Evolutionary conservation across 1,140 invertebrate genomes (phyloP).

Genomic region (Drosophila arizonae): DNA sequence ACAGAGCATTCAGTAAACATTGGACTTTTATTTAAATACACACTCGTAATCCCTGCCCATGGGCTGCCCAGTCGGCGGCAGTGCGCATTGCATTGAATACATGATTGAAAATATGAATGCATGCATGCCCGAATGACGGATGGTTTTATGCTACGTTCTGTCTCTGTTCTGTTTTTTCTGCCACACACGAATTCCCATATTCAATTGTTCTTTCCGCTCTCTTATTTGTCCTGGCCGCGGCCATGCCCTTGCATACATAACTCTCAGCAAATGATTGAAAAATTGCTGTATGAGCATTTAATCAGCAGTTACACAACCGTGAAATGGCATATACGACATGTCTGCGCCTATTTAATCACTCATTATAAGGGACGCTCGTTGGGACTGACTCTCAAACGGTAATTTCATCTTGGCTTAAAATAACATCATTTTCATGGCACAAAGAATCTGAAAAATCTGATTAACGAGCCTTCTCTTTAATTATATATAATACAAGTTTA

Average conservation of each 20-base stretch:
- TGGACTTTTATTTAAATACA: slow-evolving; percentile 70
- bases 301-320: not conserved
- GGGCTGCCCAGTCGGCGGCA: slow-evolving; percentile 5
- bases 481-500: too few species aligned
- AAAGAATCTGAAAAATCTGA: too few species aligned
- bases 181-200: slow-evolving; percentile 66
- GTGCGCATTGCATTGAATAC: slow-evolving; percentile 63
- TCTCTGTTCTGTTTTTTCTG: slow-evolving; percentile 44
- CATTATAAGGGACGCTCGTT: not conserved
- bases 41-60: slow-evolving; percentile 23
- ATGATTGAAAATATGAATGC: slow-evolving; percentile 72
- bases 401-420: too few species aligned
- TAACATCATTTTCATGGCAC: too few species aligned
- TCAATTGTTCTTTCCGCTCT: slow-evolving; percentile 22
- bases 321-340: not conserved
- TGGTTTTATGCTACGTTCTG: slow-evolving; percentile 56
- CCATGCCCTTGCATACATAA: slow-evolving; percentile 69
- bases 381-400: not conserved
- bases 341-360: not conserved
- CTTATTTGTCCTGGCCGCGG: slow-evolving; percentile 62
- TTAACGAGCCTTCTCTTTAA: too few species aligned
- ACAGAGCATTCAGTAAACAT: slow-evolving; percentile 59
- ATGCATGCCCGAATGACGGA: slow-evolving; percentile 56
- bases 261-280: slow-evolving; percentile 58
- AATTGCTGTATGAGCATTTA: slow-evolving; percentile 13